Conservation (phyloP, 2,888 invertebrate species). For the Pseudeuparius sepicola region DNA sequence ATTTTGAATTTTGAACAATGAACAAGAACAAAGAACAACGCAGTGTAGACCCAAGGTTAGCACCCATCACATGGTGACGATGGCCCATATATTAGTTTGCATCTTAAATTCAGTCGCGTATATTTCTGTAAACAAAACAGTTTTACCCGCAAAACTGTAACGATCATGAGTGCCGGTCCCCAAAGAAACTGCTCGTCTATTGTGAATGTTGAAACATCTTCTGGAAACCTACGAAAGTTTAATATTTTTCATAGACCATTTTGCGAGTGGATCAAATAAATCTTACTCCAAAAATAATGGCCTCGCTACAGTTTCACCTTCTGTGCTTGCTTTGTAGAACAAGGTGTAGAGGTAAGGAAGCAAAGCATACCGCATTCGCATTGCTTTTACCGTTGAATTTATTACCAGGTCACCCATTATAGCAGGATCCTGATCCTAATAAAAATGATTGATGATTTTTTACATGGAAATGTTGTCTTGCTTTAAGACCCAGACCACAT, state of each 20-base stretch:
- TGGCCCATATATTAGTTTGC: no score
- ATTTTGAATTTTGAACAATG: no score
- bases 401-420: conserved; percentile 57
- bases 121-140: no score
- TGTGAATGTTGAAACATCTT: conserved; percentile 48
- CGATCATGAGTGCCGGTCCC: conserved; percentile 60
- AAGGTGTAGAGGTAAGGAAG: conserved; percentile 71
- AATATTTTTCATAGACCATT: no score
- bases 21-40: no score
- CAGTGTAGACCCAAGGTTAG: no score
- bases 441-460: no score
- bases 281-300: conserved; percentile 73
- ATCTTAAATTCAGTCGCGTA: no score
- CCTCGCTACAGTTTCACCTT: conserved; percentile 63
- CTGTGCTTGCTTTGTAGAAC: conserved; percentile 58
- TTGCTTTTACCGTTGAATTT: conserved; percentile 49
- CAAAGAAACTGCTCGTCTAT: conserved; percentile 69
- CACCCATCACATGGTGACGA: no score
- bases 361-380: conserved; percentile 56
- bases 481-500: no score
- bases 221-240: conserved; percentile 54
- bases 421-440: conserved; percentile 81
- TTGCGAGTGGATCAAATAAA: no score
- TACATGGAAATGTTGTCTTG: no score
- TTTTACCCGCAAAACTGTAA: conserved; percentile 54